Conservation (phyloP, 2,797 vertebrate genomes). For the Myiotriccus ornatus region DNA sequence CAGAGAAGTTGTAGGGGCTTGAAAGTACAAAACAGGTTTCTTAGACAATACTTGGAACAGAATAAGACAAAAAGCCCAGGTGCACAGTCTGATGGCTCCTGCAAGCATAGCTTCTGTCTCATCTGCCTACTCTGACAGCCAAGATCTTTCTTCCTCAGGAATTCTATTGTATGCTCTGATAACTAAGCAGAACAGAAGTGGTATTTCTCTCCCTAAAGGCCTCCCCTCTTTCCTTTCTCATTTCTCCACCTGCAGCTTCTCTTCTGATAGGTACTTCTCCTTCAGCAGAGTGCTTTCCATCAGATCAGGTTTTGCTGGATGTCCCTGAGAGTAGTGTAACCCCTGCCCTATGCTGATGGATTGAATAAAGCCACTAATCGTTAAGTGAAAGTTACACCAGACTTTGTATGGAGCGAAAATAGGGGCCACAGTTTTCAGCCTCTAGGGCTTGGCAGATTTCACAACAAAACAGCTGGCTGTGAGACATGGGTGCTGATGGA, state of each 20-base stretch:
- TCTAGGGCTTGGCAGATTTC: slow-evolving; percentile 57
- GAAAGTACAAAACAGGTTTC: neutral
- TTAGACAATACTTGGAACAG: neutral
- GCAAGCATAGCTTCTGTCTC: neutral
- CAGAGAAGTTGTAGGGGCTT: neutral
- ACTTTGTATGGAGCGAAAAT: slow-evolving; percentile 25
- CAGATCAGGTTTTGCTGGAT: slow-evolving; percentile 63
- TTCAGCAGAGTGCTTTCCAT: slow-evolving; percentile 47
- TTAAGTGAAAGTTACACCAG: slow-evolving; percentile 74
- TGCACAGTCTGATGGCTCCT: neutral
- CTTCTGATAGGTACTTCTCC: slow-evolving; percentile 30
- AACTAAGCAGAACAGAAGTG: slow-evolving; percentile 17
- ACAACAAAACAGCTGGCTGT: slow-evolving; percentile 67
- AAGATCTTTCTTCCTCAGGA: neutral
- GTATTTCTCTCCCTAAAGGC: neutral
- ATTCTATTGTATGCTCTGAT: neutral
- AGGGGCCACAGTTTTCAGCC: slow-evolving; percentile 36
- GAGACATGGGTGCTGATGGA: slow-evolving; percentile 70
- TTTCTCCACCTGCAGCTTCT: slow-evolving; percentile 41
- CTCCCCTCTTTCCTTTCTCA: neutral
- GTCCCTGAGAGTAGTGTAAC: slow-evolving; percentile 62
- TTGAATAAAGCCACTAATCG: slow-evolving; percentile 72
- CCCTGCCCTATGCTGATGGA: slow-evolving; percentile 70
- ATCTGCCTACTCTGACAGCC: neutral
- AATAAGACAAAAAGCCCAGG: neutral